Evolutionary conservation across 2,797 vertebrate genomes (phyloP), one percentile per base, ranked within the genome.

Genomic region (Trematocara caparti): DNA sequence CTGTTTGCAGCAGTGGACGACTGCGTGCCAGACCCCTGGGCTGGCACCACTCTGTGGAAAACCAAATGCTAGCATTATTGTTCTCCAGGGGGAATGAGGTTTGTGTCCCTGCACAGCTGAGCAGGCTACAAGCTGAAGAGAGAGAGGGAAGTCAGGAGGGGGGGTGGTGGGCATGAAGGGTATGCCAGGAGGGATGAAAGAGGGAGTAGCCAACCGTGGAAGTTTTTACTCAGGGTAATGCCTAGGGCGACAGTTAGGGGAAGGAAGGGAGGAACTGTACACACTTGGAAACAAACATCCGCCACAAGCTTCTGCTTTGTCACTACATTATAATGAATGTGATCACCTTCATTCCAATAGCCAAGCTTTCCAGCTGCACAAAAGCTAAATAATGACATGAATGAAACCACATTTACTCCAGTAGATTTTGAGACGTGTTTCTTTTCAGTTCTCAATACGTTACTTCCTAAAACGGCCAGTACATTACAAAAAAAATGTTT

Each of bases 1-100:
- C 69, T 88, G 90, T 88, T 86, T 86, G 81, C 76, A 89, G 90
- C 80, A 87, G 82, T 51, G 62, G 76, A 82, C 27, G 8, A 50
- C n/a, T 45, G 73, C 76, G 1, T 87, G 92, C 93, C 92, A 94
- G 87, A 79, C 78, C 88, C 84, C 64, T 83, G 87, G 83, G 90
- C 90, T 86, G 90, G 88, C 88, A 92, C 71, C 66, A 30, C 83
- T 81, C 69, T 36, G 80, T 62, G 78, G 79, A 85, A 38, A 83
- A 80, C 51, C 81, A 81, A 86, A 90, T 85, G 86, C 79, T 83
- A 76, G 80, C 69, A 11, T 81, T 80, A 86, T 81, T 89, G 82
- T 73, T 88, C 89, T 88, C 82, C 43, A 45, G 88, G 88, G 89
- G 30, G 78, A 80, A 84, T 19, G 72, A 86, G 79, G 84, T 77